Evolutionary conservation across 2,888 invertebrate genomes (phyloP), one percentile per base, ranked within the genome.

Genomic region (Druceiella hillmani): DNA sequence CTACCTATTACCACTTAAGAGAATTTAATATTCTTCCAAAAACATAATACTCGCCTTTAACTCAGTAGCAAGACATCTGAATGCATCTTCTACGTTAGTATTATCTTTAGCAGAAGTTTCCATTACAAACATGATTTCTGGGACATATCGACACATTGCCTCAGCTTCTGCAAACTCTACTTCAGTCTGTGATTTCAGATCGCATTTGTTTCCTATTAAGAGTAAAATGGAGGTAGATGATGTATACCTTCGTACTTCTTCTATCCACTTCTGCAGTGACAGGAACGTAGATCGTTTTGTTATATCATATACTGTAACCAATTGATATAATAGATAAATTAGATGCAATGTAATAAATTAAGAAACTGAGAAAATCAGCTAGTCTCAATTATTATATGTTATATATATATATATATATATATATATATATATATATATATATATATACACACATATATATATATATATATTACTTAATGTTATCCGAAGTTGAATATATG

Each of bases 21-120:
- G 24, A 24, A 22, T 22, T 11, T 17, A 6, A 22, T 25, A 22
- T 25, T 25, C 6, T 33, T 33, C n/a, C n/a, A n/a, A n/a, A n/a
- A n/a, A n/a, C n/a, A n/a, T n/a, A 27, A 2, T 17, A 38, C 36
- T 52, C 57, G 81, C 88, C 79, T 92, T 93, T 43, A 93, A 70
- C 67, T 91, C 89, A 33, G 86, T 83, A 37, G 92, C 92, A 56
- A 93, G 67, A 56, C 81, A 84, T 43, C 85, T 76, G 66, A 93
- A 93, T 45, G 88, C 86, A 51, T 87, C 86, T 60, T 93, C 92
- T 49, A 93, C 82, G 66, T 92, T 91, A 33, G 86, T 86, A 57
- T 92, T 92, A 54, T 87, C 88, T 66, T 92, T 91, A 44, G 91
- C 90, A 43, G 91, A 92, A 7, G 90, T 87, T 64, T 92, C 91